phyloP scores from a whole-genome alignment of 2,113 vertebrate species.

The Hyperopisus bebe region DNA sequence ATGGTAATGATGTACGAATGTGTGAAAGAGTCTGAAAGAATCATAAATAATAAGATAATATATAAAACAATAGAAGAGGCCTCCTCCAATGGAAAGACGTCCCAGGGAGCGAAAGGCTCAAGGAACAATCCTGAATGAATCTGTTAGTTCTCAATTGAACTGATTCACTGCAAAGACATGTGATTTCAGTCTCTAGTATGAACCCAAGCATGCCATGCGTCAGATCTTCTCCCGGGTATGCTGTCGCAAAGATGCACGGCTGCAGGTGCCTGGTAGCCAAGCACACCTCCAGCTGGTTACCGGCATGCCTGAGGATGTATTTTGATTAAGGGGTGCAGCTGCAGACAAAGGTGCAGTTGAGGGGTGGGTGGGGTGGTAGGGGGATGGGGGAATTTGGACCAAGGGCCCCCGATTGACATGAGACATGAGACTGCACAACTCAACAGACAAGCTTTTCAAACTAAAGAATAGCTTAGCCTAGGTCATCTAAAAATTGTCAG shows the following conservation, averaged over 20 bases:
- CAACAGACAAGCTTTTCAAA: background rate
- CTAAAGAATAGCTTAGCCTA: background rate
- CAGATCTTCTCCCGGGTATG: background rate
- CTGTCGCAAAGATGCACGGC: background rate
- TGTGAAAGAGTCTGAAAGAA: background rate
- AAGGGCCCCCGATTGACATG: background rate
- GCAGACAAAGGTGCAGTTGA: background rate
- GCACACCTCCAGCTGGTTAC: background rate
- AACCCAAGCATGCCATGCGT: background rate
- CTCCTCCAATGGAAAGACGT: background rate
- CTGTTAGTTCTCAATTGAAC: background rate
- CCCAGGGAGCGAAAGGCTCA: background rate
- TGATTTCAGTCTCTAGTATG: background rate
- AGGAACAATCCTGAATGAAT: background rate
- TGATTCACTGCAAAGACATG: background rate
- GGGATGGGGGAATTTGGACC: background rate
- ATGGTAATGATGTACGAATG: background rate
- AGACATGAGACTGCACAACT: background rate
- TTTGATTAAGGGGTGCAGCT: background rate
- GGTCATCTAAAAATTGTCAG: background rate
- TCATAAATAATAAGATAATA: background rate
- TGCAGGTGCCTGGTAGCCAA: background rate
- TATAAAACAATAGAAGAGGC: background rate
- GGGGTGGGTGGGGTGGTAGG: background rate
- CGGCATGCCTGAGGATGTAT: background rate